Percentiles rank a stretch among this genome's conserved stretches.
Evolutionary conservation across 2,113 vertebrate genomes (phyloP).

Genomic region (Daphoenositta chrysoptera): DNA sequence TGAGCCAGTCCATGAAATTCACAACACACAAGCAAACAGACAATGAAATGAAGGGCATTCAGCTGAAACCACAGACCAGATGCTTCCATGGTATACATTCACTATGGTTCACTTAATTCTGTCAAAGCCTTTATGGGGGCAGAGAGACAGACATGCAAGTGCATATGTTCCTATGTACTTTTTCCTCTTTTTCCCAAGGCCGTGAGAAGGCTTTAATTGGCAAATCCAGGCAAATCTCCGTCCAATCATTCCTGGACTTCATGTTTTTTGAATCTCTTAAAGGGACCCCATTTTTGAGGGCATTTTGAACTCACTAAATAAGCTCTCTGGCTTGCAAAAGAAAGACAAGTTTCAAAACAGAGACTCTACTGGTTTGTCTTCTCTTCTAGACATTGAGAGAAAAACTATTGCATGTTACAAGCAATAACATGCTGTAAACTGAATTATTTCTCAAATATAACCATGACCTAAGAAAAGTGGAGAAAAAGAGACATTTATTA

Average conservation of each 20-base stretch:
- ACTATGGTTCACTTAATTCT: constrained; percentile 53
- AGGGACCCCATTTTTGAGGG: background rate
- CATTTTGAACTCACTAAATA: background rate
- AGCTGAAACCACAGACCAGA: constrained; percentile 55
- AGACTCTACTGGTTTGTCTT: background rate
- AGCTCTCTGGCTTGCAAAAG: background rate
- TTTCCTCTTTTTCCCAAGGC: background rate
- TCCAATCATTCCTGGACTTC: background rate
- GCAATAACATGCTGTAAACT: background rate
- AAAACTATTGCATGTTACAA: background rate
- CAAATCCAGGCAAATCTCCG: background rate
- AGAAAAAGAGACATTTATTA: background rate
- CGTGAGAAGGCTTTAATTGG: background rate
- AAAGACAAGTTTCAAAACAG: background rate
- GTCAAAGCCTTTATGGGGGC: constrained; percentile 42
- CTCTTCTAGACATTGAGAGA: background rate
- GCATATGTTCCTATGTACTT: background rate
- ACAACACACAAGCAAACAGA: background rate
- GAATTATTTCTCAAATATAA: background rate
- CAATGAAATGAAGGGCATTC: constrained; percentile 41
- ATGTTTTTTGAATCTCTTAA: background rate
- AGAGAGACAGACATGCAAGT: background rate
- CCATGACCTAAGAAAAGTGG: background rate
- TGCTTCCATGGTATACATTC: constrained; percentile 25
- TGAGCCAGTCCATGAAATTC: constrained; percentile 34